Percentiles rank a stretch among this genome's conserved stretches.
Conservation (phyloP, 2,888 invertebrate genomes). For the Lottia scabra region DNA sequence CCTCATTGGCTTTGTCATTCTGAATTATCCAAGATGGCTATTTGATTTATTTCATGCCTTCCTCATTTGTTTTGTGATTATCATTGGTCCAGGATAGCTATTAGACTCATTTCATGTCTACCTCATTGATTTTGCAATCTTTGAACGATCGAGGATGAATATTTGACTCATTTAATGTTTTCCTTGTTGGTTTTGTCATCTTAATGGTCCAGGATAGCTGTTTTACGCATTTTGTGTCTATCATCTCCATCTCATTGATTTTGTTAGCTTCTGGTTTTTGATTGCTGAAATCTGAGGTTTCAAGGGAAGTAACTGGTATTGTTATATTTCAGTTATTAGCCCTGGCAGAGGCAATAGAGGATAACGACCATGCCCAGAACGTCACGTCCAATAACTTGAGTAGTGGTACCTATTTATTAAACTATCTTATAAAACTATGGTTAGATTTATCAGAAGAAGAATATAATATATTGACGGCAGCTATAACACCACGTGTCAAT, state of each 20-base stretch:
- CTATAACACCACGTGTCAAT: constrained; percentile 67
- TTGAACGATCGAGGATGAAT: no score
- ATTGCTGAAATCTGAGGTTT: no score
- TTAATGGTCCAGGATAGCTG: no score
- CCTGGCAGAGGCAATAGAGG: constrained; percentile 65
- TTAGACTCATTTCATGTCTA: no score
- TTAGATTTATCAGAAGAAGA: constrained; percentile 68
- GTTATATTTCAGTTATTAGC: constrained; percentile 49
- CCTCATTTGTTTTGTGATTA: background rate
- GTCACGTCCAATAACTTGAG: constrained; percentile 66
- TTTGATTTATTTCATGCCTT: no score
- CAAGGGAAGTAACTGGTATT: background rate
- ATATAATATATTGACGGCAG: constrained; percentile 63
- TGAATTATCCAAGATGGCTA: background rate
- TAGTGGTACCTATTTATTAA: constrained; percentile 68
- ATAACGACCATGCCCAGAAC: constrained; percentile 62
- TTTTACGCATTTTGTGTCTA: no score
- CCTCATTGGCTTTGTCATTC: no score
- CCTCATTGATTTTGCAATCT: background rate
- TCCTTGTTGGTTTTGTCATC: no score
- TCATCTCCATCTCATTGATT: no score
- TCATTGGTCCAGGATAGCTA: no score
- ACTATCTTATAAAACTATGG: constrained; percentile 68
- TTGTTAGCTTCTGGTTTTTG: no score
- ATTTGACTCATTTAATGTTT: no score